phyloP scores from a whole-genome alignment of 2,888 invertebrate genomes.

The Trissolcus brochymenae region DNA sequence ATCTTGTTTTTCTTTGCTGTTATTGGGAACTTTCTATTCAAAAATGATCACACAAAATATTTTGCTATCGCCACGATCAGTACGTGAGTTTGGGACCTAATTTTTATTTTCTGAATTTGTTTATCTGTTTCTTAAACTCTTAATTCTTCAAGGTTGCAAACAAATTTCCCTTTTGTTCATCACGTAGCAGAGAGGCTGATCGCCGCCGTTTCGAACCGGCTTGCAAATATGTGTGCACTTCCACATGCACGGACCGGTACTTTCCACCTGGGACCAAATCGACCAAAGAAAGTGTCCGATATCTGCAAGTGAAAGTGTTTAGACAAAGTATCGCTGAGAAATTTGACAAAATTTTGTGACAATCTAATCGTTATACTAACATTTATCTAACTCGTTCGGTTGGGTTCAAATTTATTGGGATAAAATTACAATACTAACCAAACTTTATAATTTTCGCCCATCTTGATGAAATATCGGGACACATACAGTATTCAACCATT shows the following conservation, averaged over 20 bases:
- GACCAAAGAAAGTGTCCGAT: conserved; percentile 75
- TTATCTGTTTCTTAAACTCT: not conserved
- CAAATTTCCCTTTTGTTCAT: conserved; percentile 23
- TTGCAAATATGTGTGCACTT: conserved; percentile 46
- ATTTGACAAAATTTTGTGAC: conserved; percentile 39
- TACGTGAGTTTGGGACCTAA: no score
- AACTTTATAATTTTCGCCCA: no score
- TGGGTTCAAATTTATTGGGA: no score
- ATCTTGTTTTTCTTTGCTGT: no score
- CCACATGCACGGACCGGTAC: conserved; percentile 59
- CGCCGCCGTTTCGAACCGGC: conserved; percentile 34
- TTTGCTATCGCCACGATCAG: no score
- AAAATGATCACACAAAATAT: no score
- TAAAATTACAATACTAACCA: no score
- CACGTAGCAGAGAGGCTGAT: conserved; percentile 1
- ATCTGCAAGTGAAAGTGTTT: conserved; percentile 74
- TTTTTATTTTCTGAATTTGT: not conserved
- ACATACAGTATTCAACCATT: not conserved
- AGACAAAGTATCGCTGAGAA: conserved; percentile 36
- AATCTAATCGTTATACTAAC: not conserved
- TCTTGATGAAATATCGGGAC: not conserved
- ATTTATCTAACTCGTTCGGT: not conserved
- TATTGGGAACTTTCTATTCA: no score
- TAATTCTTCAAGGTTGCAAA: conserved; percentile 10
- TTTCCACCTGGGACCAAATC: conserved; percentile 74